Percentiles rank a stretch among this genome's conserved stretches.
These are phyloP conservation scores for Corythaeola cristata DNA, from an alignment of 2,113 vertebrate genomes.

Conservation along the genomic window DNA sequence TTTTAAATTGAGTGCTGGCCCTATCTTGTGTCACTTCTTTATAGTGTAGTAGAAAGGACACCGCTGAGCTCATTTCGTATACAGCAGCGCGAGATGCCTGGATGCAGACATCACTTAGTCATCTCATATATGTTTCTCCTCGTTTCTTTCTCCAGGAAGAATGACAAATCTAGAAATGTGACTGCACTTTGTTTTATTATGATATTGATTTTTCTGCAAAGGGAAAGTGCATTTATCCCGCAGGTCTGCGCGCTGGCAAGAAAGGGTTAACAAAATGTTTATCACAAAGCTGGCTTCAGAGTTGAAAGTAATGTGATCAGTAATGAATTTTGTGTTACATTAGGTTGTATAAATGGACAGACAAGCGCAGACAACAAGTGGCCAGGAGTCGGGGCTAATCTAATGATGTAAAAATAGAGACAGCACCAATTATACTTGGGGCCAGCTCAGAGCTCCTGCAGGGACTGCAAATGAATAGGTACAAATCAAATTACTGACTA, in stretches of 20 bases:
- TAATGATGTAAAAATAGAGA: slow-evolving; percentile 98
- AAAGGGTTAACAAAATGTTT: slow-evolving; percentile 89
- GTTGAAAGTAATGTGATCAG: slow-evolving; percentile 99
- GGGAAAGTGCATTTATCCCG: slow-evolving; percentile 76
- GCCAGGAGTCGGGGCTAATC: slow-evolving; percentile 97
- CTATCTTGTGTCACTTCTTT: slow-evolving; percentile 41
- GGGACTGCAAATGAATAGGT: slow-evolving; percentile 92
- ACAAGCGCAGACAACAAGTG: slow-evolving; percentile 95
- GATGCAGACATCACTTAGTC: slow-evolving; percentile 74
- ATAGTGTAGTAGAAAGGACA: slow-evolving; percentile 40
- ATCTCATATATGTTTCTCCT: slow-evolving; percentile 53
- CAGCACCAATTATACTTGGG: slow-evolving; percentile 92
- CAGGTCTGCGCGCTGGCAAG: slow-evolving; percentile 55
- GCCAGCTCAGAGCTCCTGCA: slow-evolving; percentile 90
- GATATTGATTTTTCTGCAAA: slow-evolving; percentile 76
- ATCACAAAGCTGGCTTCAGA: slow-evolving; percentile 86
- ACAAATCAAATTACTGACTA: slow-evolving; percentile 92
- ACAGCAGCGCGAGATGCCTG: slow-evolving; percentile 64
- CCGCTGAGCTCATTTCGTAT: slow-evolving; percentile 27
- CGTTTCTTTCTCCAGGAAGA: slow-evolving; percentile 71
- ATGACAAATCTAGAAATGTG: slow-evolving; percentile 79
- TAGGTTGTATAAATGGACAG: slow-evolving; percentile 92
- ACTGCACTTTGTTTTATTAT: slow-evolving; percentile 81
- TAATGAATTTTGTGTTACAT: slow-evolving; percentile 99
- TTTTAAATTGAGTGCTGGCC: slow-evolving; percentile 36